Evolutionary conservation across 1,140 invertebrate species (phyloP), one percentile per base, ranked within the genome.

Genomic region (Drosophila gunungcola): DNA sequence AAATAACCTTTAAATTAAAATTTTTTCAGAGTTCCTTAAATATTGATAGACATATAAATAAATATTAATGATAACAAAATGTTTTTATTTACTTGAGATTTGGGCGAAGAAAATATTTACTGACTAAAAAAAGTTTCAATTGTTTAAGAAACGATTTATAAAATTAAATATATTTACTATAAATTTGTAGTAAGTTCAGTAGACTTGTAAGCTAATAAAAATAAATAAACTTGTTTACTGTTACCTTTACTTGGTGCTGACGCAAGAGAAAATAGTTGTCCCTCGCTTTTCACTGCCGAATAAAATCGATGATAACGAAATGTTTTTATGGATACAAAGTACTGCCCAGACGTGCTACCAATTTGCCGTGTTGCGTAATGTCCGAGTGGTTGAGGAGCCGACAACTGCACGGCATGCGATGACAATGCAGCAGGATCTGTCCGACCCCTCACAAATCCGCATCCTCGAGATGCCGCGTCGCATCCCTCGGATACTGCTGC

Each of bases 351-450:
- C 41, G 64, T 52, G 25, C 46, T 53, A 65, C 36, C 64, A 60
- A 82, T 73, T 82, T 82, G 69, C 74, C 76, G 76, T 68, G 80
- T 82, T 89, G 82, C 77, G 85, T 73, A 76, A 57, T 90, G 78
- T 77, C 80, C 72, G 54, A 68, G 67, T 70, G 55, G 57, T 64
- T 68, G 69, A 46, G 68, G 69, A 84, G 72, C 69, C 77, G 80
- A 83, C 81, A 79, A 90, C 72, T 57, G 82, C 76, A 90, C 65
- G 73, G 67, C 45, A 57, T 53, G 48, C 63, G 52, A 61, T 67
- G 64, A 58, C 83, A 68, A 61, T 62, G 73, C 68, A 49, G 73
- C 77, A 61, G 29, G 29, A 32, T 7, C 5, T 32, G 45, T 7
- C 5, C 7, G 45, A 11, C 12, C 67, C 65, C 75, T 83, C 63